Base-by-base conservation (phyloP, 2,797 vertebrate genomes). In the Anableps anableps region DNA sequence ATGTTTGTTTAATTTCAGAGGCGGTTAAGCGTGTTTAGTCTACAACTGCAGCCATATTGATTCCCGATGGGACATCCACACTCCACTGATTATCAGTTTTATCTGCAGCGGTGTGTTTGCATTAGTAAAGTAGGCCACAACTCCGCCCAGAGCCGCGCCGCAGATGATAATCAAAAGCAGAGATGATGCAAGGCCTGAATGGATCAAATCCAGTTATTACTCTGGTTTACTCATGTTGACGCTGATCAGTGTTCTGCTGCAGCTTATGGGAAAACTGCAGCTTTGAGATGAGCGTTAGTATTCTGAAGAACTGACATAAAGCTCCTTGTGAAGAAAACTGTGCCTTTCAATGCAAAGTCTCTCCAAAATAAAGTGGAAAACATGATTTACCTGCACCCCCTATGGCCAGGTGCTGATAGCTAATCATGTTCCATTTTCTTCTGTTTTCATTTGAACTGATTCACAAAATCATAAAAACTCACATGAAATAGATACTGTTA, bases 201-300 rank as follows among this genome's bases (percentile, higher is more conserved):
- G 73, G 31, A 79, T 86, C 26, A 55, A 19, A 31, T 73, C 2
- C 36, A 66, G 58, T 66, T 72, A 14, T 75, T 43, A 85, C 84
- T 36, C 72, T 50, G 68, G 50, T 47, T 73, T 72, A 51, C 66
- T 62, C 75, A 48, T 58, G 41, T n/a, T 86, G 77, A 34, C 16
- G 38, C 86, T 90, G 77, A 84, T 92, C 89, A 89, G 88, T 91
- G 90, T 92, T 92, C 94, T 72, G 73, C 78, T 78, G 72, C 38
- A 36, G 76, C 80, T 72, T 38, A 73, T 23, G 64, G 16, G 3
- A 80, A 50, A 31, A 41, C 58, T 78, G 36, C 84, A 72, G 76
- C 41, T 72, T 72, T n/a, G 10, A 13, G n/a, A 45, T 55, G 48
- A 74, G 45, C 51, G 71, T 60, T 64, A 77, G 50, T 66, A 38